Evolutionary conservation across 2,113 vertebrate species (phyloP).

Genomic region (Galbula dea): DNA sequence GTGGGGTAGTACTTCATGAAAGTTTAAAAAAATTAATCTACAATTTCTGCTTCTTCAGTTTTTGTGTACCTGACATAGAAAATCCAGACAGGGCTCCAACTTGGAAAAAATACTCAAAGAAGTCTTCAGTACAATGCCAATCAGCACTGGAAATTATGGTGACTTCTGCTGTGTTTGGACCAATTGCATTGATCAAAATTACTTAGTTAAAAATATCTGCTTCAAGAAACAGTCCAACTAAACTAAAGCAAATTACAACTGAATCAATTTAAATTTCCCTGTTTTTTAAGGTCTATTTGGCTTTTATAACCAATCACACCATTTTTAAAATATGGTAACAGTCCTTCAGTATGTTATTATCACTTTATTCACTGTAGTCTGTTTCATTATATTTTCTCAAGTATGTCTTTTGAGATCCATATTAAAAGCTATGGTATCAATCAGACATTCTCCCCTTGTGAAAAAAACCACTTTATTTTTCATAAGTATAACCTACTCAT

Average conservation of each 20-base stretch:
- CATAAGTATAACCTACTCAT: not conserved
- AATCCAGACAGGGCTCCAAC: not conserved
- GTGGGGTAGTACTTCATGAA: not conserved
- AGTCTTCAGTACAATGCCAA: not conserved
- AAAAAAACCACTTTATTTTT: not conserved
- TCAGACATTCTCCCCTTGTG: not conserved
- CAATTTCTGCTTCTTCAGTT: not conserved
- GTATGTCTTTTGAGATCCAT: not conserved
- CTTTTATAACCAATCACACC: not conserved
- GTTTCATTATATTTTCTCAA: not conserved
- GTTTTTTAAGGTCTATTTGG: not conserved
- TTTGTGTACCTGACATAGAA: not conserved
- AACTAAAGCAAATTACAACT: not conserved
- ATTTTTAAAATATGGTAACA: not conserved
- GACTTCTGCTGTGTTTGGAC: not conserved
- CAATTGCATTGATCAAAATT: not conserved
- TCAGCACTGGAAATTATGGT: not conserved
- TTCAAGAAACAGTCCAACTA: not conserved
- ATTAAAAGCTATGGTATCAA: not conserved
- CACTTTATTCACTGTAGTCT: not conserved
- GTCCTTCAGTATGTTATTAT: not conserved
- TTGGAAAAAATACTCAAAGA: not conserved
- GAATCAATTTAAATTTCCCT: too few relatives aligned
- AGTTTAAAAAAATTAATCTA: not conserved
- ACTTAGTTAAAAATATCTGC: not conserved